Base-by-base conservation (phyloP, 2,797 vertebrate species). In the Psittacula derbiana region DNA sequence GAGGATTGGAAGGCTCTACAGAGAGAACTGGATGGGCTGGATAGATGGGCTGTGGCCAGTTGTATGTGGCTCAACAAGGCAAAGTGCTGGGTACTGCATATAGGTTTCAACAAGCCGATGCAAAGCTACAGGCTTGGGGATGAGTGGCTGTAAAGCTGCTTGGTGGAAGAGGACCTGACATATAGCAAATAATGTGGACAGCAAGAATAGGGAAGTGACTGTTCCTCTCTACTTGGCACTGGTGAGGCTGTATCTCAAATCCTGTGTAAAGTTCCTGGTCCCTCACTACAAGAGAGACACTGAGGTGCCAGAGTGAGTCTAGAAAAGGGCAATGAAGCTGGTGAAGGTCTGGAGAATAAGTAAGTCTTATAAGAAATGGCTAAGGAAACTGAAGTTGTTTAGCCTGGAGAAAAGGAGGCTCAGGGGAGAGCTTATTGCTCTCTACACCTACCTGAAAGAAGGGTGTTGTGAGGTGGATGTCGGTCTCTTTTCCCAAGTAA, bases 41-140 rank as follows among this genome's bases (percentile, higher is more conserved):
- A n/a, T 15, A 0, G 0, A 27, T 47, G 43, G 11, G 15, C 18
- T 2, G 2, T 53, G 31, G 43, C 16, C 8, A 27, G 7, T 1
- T 25, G 17, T 25, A 3, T 16, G 47, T 47, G 11, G 11, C 0
- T 50, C 30, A 70, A 15, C 30, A 61, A n/a, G 23, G 16, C 18
- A 4, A 21, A 40, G 24, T 83, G 46, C 8, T 2, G 8, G 8
- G 10, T 23, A 21, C 52, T 58, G 47, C 7, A 25, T 13, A 50
- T 38, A 28, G 20, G 27, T 66, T 52, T 40, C 20, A 74, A 3
- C 23, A 57, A 25, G 3, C 4, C 30, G 3, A 10, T 18, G 23
- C 20, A 74, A 8, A 0, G 8, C 33, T n/a, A 3, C 24, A 58
- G 43, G 19, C 38, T 28, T 16, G 20, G n/a, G 25, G 4, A 9